Conservation (phyloP, 1,140 invertebrate species). For the Pararge aegeria region DNA sequence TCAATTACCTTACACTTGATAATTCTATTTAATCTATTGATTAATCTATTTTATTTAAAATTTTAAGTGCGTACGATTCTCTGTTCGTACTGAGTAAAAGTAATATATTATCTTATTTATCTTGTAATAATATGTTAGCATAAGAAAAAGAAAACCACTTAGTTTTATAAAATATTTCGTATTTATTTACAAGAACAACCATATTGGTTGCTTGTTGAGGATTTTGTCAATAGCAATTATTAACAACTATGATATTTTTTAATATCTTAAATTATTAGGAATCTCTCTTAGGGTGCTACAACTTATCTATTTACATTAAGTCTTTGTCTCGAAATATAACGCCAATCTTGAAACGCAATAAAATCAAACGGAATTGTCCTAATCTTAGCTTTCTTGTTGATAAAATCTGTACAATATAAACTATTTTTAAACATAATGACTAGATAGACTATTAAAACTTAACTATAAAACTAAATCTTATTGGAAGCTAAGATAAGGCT, state of each 20-base stretch:
- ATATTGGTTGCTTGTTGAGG: slow-evolving; percentile 43
- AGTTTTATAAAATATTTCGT: slow-evolving; percentile 24
- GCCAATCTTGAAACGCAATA: slow-evolving; percentile 10
- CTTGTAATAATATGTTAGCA: not conserved
- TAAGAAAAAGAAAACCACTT: not conserved
- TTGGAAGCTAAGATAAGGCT: slow-evolving; percentile 64
- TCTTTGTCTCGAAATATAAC: slow-evolving; percentile 59
- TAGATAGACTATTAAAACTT: slow-evolving; percentile 68
- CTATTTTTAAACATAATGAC: slow-evolving; percentile 65
- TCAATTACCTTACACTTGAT: no score
- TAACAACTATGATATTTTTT: slow-evolving; percentile 41
- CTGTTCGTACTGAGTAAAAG: no score
- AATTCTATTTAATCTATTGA: no score
- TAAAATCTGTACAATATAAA: slow-evolving; percentile 37
- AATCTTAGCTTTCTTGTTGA: slow-evolving; percentile 20
- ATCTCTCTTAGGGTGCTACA: slow-evolving; percentile 70
- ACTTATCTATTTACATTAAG: slow-evolving; percentile 60
- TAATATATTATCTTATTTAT: no score
- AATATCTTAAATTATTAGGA: slow-evolving; percentile 73
- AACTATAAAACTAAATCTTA: slow-evolving; percentile 49
- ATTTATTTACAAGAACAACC: slow-evolving; percentile 61
- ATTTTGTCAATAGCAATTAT: slow-evolving; percentile 36
- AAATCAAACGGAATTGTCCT: not conserved
- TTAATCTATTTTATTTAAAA: no score
- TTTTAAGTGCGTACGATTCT: no score